Evolutionary conservation across 2,113 vertebrate species (phyloP).

Genomic region (Ameiurus melas): DNA sequence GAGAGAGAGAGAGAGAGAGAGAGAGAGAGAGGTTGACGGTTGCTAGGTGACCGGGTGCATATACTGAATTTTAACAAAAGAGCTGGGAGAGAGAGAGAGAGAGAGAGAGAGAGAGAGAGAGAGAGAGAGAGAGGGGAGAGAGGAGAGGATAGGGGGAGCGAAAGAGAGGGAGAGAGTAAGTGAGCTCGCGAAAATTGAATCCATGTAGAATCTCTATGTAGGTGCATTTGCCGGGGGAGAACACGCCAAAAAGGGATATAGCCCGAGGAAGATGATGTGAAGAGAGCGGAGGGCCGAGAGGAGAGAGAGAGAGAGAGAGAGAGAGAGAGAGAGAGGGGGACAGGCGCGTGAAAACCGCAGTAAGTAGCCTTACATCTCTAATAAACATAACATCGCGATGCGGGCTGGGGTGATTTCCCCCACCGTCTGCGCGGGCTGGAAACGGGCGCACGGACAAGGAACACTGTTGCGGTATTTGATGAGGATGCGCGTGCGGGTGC

Average conservation of each 20-base stretch:
- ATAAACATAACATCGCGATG: constrained; percentile 61
- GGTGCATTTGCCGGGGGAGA: constrained; percentile 70
- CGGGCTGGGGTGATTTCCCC: constrained; percentile 51
- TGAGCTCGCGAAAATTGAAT: constrained; percentile 76
- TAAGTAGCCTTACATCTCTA: constrained; percentile 69
- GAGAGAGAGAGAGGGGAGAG: constrained; percentile 51
- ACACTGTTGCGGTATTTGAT: constrained; percentile 63
- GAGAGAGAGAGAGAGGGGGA: constrained; percentile 74
- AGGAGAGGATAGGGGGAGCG: constrained; percentile 40
- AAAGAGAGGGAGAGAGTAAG: constrained; percentile 64
- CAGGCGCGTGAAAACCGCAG: constrained; percentile 77
- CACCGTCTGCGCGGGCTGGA: constrained; percentile 51
- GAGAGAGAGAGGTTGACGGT: constrained; percentile 78
- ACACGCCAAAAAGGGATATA: constrained; percentile 73
- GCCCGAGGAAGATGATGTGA: constrained; percentile 78
- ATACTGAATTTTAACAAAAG: constrained; percentile 87
- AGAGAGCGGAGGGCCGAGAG: constrained; percentile 77
- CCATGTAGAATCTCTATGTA: constrained; percentile 77
- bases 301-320: constrained; percentile 72
- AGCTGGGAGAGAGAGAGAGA: constrained; percentile 61
- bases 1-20: constrained; percentile 53
- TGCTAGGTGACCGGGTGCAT: constrained; percentile 82
- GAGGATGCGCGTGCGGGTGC: constrained; percentile 20
- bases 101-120: constrained; percentile 62
- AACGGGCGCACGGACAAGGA: constrained; percentile 51